Base-by-base conservation (phyloP, 2,888 invertebrate species). In the Sphinx pinastri region DNA sequence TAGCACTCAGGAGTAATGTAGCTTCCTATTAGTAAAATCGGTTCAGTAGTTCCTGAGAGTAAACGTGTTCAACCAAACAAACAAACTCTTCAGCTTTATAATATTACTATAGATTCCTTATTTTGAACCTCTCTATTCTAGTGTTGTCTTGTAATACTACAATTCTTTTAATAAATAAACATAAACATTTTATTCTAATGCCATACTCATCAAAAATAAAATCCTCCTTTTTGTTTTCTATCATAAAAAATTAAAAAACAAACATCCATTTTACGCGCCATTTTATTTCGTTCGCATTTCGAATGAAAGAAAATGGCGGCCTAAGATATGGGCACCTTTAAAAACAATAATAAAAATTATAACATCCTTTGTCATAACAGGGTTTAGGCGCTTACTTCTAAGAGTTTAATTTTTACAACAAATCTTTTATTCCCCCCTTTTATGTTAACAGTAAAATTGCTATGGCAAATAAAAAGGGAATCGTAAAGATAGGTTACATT, bases 361-460 rank as follows among this genome's bases (percentile, higher is more conserved):
- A 84, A 82, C 84, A 83, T 83, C 75, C 80, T 76, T 79, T 79
- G 82, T 82, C 82, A 82, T 83, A 77, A 76, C 82, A 80, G 74
- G 83, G 85, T 86, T 88, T 89, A 84, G 83, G 86, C 85, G 79
- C 76, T 79, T 83, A 85, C 85, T 86, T 84, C 88, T 89, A 88
- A 89, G 90, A 90, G 88, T 91, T 91, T 91, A 92, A 92, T 92
- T 93, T 92, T 92, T 90, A 91, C 81, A 88, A 85, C 88, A 88
- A 90, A 89, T 90, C 90, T 91, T 91, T 91, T 91, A 91, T 89
- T 89, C 71, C 80, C 81, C 71, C 75, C 77, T 90, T 63, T 92
- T 91, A 90, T 89, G 88, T 83, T 80, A 82, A 85, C 86, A 86
- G 87, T 91, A 88, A 90, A 91, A 84, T 79, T 84, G 87, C 83